phyloP scores from a whole-genome alignment of 2,113 vertebrate genomes.

The Rhabdomys dilectus region DNA sequence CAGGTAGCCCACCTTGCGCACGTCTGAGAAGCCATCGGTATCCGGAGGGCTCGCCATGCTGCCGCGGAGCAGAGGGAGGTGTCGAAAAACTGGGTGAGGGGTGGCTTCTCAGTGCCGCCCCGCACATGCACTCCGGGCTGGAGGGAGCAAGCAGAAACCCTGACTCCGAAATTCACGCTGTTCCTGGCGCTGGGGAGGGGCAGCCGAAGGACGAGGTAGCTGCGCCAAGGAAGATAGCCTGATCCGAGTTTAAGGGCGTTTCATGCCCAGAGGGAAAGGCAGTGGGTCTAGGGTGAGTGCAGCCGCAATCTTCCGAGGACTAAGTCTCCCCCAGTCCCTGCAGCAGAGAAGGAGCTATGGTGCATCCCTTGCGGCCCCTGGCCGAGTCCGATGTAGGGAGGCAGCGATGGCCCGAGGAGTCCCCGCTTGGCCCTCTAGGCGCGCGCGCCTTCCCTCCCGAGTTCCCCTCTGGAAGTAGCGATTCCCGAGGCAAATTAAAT shows the following conservation, averaged over 20 bases:
- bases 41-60: constrained; percentile 90
- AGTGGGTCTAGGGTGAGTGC: constrained; percentile 79
- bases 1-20: constrained; percentile 96
- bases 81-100: constrained; percentile 83
- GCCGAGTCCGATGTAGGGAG: constrained; percentile 57
- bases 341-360: constrained; percentile 52
- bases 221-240: constrained; percentile 9
- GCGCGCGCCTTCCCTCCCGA: constrained; percentile 71
- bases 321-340: constrained; percentile 74
- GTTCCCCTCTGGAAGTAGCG: constrained; percentile 80
- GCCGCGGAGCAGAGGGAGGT: constrained; percentile 54
- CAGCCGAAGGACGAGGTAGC: constrained; percentile 54
- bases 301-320: constrained; percentile 63
- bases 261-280: constrained; percentile 79
- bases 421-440: constrained; percentile 58
- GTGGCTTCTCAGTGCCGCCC: constrained; percentile 83
- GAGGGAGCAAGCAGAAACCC: constrained; percentile 51
- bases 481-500: constrained; percentile 87
- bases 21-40: constrained; percentile 93
- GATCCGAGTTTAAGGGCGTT: constrained; percentile 82
- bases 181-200: constrained; percentile 39
- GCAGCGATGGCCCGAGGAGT: constrained; percentile 60
- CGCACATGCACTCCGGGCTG: constrained; percentile 80
- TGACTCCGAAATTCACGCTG: constrained; percentile 62
- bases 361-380: constrained; percentile 79